Conservation (phyloP, 2,888 invertebrate genomes). For the Dysmachus trigonus region DNA sequence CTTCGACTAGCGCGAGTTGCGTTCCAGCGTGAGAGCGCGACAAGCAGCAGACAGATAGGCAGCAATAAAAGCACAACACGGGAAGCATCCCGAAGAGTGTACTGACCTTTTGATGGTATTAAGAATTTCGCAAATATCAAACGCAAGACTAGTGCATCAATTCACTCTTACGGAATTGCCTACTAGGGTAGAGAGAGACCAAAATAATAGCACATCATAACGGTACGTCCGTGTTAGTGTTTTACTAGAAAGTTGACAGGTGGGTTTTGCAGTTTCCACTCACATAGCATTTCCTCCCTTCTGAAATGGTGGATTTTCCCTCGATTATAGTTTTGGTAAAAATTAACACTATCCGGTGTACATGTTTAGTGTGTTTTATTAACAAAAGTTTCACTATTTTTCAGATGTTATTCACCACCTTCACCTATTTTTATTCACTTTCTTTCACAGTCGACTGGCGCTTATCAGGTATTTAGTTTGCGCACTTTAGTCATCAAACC, state of each 20-base stretch:
- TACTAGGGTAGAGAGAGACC: constrained; percentile 3
- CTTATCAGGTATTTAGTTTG: not conserved
- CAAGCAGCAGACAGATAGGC: not conserved
- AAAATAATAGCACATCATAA: constrained; percentile 39
- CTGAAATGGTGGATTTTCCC: not conserved
- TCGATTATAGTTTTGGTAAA: not conserved
- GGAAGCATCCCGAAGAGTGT: constrained; percentile 36
- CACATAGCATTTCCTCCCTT: not conserved
- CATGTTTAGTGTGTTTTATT: not conserved
- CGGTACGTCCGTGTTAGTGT: constrained; percentile 47
- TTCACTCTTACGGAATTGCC: not conserved
- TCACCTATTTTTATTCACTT: not conserved
- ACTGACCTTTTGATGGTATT: constrained; percentile 38
- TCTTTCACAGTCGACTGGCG: not conserved
- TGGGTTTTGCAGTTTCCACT: constrained; percentile 46
- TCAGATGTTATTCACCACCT: not conserved
- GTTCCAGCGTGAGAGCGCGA: not conserved
- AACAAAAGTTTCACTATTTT: not conserved
- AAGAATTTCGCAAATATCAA: constrained; percentile 26
- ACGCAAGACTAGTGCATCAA: not conserved
- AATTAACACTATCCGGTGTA: not conserved
- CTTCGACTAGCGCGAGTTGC: not conserved
- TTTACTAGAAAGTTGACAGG: constrained; percentile 48
- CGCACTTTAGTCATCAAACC: not conserved
- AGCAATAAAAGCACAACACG: not conserved